phyloP scores from a whole-genome alignment of 2,113 vertebrate genomes.

The Phasianus colchicus region DNA sequence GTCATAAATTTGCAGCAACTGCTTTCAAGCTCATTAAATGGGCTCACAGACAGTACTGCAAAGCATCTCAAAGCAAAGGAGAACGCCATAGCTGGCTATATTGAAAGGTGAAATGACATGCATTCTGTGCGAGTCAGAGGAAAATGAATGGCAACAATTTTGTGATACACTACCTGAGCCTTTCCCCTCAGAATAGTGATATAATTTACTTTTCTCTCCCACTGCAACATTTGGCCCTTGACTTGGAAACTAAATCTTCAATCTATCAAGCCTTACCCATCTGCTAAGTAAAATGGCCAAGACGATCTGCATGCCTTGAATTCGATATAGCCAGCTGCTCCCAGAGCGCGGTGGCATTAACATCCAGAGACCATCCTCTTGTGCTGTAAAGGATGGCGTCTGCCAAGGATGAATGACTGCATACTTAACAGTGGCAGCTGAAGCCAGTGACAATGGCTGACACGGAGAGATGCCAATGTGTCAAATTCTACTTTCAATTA shows the following conservation, averaged over 20 bases:
- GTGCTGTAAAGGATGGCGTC: slow-evolving; percentile 52
- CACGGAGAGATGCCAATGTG: slow-evolving; percentile 38
- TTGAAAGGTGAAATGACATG: slow-evolving; percentile 59
- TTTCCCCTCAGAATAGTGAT: slow-evolving; percentile 42
- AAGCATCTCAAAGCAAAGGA: slow-evolving; percentile 53
- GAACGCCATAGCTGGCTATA: slow-evolving; percentile 47
- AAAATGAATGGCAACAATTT: slow-evolving; percentile 73
- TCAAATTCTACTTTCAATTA: slow-evolving; percentile 65
- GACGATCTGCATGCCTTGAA: slow-evolving; percentile 76
- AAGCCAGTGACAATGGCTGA: slow-evolving; percentile 45
- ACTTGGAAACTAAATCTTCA: slow-evolving; percentile 74
- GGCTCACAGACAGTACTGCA: slow-evolving; percentile 55
- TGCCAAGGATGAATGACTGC: slow-evolving; percentile 55
- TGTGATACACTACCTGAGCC: slow-evolving; percentile 63
- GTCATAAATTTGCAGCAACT: slow-evolving; percentile 65
- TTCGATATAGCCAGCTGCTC: slow-evolving; percentile 72
- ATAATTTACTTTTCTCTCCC: slow-evolving; percentile 68
- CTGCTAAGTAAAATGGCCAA: slow-evolving; percentile 77
- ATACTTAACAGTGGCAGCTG: slow-evolving; percentile 41
- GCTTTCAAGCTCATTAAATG: slow-evolving; percentile 73
- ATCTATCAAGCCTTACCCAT: slow-evolving; percentile 76
- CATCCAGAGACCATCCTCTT: slow-evolving; percentile 62
- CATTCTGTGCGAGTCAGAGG: slow-evolving; percentile 63
- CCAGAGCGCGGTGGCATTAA: slow-evolving; percentile 42
- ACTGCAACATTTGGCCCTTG: slow-evolving; percentile 74